phyloP scores from a whole-genome alignment of 2,113 vertebrate genomes.

The Rallus limicola region DNA sequence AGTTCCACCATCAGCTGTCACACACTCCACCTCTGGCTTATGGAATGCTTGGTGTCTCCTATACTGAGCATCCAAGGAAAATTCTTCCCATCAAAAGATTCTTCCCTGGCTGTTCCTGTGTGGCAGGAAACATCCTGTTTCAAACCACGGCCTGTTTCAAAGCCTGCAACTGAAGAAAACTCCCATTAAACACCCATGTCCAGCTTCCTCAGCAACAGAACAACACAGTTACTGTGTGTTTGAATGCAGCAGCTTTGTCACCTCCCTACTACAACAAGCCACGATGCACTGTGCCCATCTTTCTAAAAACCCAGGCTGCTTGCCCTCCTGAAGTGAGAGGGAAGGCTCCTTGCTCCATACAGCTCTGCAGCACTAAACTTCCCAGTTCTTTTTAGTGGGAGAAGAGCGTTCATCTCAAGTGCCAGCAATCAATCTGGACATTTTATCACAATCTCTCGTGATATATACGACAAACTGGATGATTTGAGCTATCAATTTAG shows the following conservation, averaged over 20 bases:
- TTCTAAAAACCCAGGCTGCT: neutral
- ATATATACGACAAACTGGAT: neutral
- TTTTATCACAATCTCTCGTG: neutral
- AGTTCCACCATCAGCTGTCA: fast-evolving
- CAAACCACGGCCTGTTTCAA: fast-evolving
- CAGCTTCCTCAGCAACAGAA: neutral
- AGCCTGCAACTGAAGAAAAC: fast-evolving
- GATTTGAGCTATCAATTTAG: neutral
- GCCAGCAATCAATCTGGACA: neutral
- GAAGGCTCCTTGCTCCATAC: fast-evolving
- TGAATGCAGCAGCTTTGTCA: fast-evolving
- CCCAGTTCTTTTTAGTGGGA: fast-evolving
- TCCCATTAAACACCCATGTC: fast-evolving
- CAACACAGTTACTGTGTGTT: fast-evolving
- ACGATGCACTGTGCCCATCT: fast-evolving
- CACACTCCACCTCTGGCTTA: fast-evolving
- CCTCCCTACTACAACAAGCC: fast-evolving
- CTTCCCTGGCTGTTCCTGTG: fast-evolving
- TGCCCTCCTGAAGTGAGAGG: neutral
- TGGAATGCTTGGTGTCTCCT: fast-evolving
- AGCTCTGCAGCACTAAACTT: neutral
- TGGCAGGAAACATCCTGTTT: fast-evolving
- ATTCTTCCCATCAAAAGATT: fast-evolving
- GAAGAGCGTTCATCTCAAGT: neutral
- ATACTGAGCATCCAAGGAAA: fast-evolving